phyloP scores from a whole-genome alignment of 2,113 vertebrate species.

The Hippolais icterina region DNA sequence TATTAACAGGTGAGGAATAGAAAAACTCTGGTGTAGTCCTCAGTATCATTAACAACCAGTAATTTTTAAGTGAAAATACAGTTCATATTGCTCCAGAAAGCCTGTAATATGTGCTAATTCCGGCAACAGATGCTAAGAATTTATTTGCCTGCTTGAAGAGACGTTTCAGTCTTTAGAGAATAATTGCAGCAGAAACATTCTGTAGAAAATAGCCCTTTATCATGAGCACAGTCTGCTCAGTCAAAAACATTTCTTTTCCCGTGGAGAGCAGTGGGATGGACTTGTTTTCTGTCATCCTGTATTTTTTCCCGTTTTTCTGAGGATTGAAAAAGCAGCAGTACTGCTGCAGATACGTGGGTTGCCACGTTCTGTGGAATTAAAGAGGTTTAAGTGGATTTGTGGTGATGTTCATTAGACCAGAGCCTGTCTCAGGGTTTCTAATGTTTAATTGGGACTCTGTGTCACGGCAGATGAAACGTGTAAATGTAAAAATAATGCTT shows the following conservation, averaged over 20 bases:
- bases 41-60: not conserved
- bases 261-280: not conserved
- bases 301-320: not conserved
- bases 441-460: not conserved
- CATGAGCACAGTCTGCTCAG: not conserved
- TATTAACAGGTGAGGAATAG: not conserved
- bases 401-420: not conserved
- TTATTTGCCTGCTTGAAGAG: not conserved
- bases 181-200: not conserved
- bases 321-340: not conserved
- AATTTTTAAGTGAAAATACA: not conserved
- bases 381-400: slow-evolving; percentile 23
- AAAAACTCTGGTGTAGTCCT: not conserved
- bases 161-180: not conserved
- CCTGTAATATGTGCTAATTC: not conserved
- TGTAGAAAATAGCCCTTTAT: not conserved
- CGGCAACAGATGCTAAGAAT: not conserved
- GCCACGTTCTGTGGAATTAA: not conserved
- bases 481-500: not conserved
- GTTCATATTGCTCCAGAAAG: not conserved
- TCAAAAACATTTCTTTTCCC: not conserved
- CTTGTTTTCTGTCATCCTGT: not conserved
- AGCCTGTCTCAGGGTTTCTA: not conserved
- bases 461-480: not conserved
- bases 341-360: not conserved